These are phyloP conservation scores for Megaceryle alcyon DNA, from an alignment of 2,797 vertebrate genomes.

Conservation along the genomic window DNA sequence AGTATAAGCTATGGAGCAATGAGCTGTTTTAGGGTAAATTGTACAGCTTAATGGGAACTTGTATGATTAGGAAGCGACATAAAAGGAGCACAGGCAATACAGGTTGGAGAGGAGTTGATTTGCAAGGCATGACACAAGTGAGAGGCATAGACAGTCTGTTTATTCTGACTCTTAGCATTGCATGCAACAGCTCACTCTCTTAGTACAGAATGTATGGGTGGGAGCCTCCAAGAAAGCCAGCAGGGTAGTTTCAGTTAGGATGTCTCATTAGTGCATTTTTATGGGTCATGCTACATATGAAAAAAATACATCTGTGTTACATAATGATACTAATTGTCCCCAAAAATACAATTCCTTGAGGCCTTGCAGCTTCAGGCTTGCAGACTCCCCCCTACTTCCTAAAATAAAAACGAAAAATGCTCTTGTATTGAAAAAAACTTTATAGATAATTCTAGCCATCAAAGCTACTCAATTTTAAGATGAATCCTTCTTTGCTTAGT, in stretches of 20 bases:
- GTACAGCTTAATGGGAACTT: constrained; percentile 32
- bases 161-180: neutral
- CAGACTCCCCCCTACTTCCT: neutral
- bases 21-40: constrained; percentile 23
- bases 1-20: neutral
- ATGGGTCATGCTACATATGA: neutral
- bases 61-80: constrained; percentile 42
- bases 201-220: neutral
- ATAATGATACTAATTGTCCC: neutral
- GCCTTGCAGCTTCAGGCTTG: neutral
- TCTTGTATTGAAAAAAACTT: neutral
- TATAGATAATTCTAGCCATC: neutral
- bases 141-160: neutral
- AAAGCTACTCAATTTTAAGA: neutral
- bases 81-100: neutral
- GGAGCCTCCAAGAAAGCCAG: neutral
- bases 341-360: neutral
- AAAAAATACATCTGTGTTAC: neutral
- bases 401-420: neutral
- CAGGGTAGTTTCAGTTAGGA: neutral
- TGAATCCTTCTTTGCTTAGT: neutral
- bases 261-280: neutral
- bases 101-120: neutral
- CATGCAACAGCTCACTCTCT: neutral
- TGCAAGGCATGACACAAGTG: constrained; percentile 14